Evolutionary conservation across 2,888 invertebrate genomes (phyloP).

Genomic region (Choristoneura rosaceana): DNA sequence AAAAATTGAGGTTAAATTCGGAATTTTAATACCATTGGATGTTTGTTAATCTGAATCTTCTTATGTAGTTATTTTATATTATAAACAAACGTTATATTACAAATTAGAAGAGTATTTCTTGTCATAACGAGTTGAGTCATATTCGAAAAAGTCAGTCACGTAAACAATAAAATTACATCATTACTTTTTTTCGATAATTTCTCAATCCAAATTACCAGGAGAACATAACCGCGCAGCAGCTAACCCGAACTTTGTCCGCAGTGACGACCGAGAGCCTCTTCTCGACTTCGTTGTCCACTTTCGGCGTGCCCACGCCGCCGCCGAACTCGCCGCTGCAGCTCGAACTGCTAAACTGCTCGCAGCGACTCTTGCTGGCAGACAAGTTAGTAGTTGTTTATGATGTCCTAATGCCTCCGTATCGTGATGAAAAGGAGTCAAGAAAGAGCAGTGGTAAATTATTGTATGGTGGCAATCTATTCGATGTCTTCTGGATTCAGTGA

Average conservation of each 20-base stretch:
- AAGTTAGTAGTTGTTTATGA: constrained; percentile 62
- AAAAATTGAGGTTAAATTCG: too few relatives aligned
- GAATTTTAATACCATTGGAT: too few relatives aligned
- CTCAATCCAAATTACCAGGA: constrained; percentile 32
- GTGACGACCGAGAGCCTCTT: constrained; percentile 89
- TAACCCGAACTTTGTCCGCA: constrained; percentile 57
- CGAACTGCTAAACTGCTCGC: constrained; percentile 86
- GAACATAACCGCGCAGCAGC: constrained; percentile 16
- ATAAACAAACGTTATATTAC: too few relatives aligned
- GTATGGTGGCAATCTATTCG: too few relatives aligned
- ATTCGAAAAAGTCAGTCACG: not conserved
- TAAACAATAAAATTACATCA: not conserved
- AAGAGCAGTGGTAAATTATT: not conserved
- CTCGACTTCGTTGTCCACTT: constrained; percentile 87
- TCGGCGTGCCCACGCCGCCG: constrained; percentile 89
- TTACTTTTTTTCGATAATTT: constrained; percentile 34
- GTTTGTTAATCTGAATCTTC: too few relatives aligned
- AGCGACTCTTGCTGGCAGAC: constrained; percentile 77
- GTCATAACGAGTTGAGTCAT: not conserved
- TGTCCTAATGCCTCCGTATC: not conserved
- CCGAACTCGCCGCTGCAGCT: constrained; percentile 89
- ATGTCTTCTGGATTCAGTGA: too few relatives aligned
- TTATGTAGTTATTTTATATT: too few relatives aligned
- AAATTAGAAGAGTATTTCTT: not conserved
- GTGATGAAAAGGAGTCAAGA: not conserved